A percentile compares a stretch with the other conserved stretches of the same genome.
Conservation (phyloP, 2,113 vertebrate genomes). For the Sturnus vulgaris region DNA sequence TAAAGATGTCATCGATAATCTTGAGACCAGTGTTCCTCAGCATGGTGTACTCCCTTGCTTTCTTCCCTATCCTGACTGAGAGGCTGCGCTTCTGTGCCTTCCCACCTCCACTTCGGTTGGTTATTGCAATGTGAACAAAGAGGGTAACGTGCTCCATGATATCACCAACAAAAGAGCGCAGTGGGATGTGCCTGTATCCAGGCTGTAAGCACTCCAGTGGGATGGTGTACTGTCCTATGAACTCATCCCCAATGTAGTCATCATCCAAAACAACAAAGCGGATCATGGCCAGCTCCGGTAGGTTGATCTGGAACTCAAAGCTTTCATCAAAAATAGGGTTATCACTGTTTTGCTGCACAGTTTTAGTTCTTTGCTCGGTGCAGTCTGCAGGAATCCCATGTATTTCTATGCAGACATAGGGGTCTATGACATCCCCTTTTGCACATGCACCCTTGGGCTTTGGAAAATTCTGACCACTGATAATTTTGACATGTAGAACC, state of each 20-base stretch:
- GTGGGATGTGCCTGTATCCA: slow-evolving; percentile 90
- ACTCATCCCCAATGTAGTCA: slow-evolving; percentile 98
- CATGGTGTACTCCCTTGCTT: slow-evolving; percentile 88
- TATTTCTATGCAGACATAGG: slow-evolving; percentile 95
- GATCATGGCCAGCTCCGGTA: slow-evolving; percentile 92
- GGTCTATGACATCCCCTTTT: slow-evolving; percentile 97
- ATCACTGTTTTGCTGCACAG: slow-evolving; percentile 93
- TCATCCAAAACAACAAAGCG: slow-evolving; percentile 95
- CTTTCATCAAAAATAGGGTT: slow-evolving; percentile 97
- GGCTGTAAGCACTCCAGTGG: slow-evolving; percentile 94
- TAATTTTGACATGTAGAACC: slow-evolving; percentile 92
- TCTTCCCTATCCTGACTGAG: slow-evolving; percentile 85
- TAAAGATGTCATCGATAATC: slow-evolving; percentile 89
- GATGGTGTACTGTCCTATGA: slow-evolving; percentile 94
- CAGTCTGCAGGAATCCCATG: slow-evolving; percentile 96
- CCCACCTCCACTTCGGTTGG: slow-evolving; percentile 90
- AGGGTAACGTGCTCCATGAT: slow-evolving; percentile 88
- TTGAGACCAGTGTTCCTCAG: slow-evolving; percentile 88
- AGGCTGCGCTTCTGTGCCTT: slow-evolving; percentile 92
- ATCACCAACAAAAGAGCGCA: slow-evolving; percentile 88
- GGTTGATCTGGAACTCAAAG: slow-evolving; percentile 96
- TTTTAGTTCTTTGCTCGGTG: slow-evolving; percentile 91
- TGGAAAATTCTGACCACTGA: slow-evolving; percentile 95
- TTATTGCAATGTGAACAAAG: slow-evolving; percentile 93
- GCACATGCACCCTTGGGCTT: slow-evolving; percentile 96